Percentiles rank a stretch among this genome's conserved stretches.
Conservation (phyloP, 2,797 vertebrate species). For the Bufotes viridis region DNA sequence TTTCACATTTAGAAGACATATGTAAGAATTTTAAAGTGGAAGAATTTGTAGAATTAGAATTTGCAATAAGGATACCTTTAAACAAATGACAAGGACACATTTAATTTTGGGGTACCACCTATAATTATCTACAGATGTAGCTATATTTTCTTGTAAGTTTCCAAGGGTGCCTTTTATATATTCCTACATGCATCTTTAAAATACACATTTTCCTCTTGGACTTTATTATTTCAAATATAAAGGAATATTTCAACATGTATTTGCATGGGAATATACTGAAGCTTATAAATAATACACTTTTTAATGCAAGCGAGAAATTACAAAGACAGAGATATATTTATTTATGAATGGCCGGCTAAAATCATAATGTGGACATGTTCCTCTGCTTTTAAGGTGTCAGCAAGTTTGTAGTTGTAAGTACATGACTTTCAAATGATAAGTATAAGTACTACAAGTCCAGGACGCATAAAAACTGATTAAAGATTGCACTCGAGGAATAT, state of each 20-base stretch:
- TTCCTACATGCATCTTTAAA: slow-evolving; percentile 19
- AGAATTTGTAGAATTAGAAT: not conserved
- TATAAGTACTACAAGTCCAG: slow-evolving; percentile 81
- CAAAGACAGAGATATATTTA: not conserved
- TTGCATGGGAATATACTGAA: slow-evolving; percentile 26
- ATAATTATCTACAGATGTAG: not conserved
- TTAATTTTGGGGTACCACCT: not conserved
- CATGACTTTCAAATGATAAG: slow-evolving; percentile 94
- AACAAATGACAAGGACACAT: not conserved
- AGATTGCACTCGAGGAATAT: slow-evolving; percentile 71
- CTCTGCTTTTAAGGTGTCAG: slow-evolving; percentile 78
- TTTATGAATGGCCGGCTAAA: slow-evolving; percentile 15
- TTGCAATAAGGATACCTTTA: not conserved
- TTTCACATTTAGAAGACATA: not conserved
- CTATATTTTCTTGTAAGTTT: not conserved
- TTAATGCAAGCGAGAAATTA: slow-evolving; percentile 25
- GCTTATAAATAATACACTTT: slow-evolving; percentile 37
- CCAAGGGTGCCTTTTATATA: not conserved
- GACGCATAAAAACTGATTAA: slow-evolving; percentile 80
- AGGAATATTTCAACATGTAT: slow-evolving; percentile 6
- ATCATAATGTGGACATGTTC: slow-evolving; percentile 52
- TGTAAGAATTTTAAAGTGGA: not conserved
- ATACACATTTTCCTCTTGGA: not conserved
- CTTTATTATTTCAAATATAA: slow-evolving; percentile 8
- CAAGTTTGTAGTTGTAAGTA: slow-evolving; percentile 83